Conservation (phyloP, 2,113 vertebrate genomes). For the Phainopepla nitens region DNA sequence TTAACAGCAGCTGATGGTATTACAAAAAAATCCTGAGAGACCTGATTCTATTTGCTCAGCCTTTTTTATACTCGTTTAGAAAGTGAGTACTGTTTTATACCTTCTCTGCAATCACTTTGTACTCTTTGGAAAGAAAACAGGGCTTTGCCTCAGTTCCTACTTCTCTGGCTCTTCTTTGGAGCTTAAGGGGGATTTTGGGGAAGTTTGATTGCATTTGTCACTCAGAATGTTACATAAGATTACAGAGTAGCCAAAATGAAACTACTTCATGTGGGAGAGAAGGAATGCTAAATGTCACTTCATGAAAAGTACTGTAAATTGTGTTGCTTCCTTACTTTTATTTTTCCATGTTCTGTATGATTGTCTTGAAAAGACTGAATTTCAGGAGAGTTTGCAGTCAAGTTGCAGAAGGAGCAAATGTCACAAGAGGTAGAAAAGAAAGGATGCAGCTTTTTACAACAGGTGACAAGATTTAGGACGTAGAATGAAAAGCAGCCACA, state of each 20-base stretch:
- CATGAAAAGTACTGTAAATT: background rate
- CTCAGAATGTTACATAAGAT: background rate
- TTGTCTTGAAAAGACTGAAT: background rate
- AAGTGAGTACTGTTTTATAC: background rate
- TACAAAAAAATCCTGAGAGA: constrained; percentile 9
- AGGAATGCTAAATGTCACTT: background rate
- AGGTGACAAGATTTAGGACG: background rate
- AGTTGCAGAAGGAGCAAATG: background rate
- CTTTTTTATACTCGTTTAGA: background rate
- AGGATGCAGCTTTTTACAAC: background rate
- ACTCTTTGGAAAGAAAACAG: background rate
- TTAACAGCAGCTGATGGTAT: constrained; percentile 26
- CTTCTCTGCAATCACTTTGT: background rate
- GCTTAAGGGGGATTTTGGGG: background rate
- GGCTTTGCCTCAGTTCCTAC: background rate
- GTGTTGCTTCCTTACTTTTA: background rate
- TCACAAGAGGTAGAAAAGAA: background rate
- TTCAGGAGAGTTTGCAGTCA: background rate
- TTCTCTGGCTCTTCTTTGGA: background rate
- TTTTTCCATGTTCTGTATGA: background rate
- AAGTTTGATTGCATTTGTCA: background rate
- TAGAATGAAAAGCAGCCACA: background rate
- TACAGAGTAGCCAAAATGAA: background rate
- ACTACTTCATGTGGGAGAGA: background rate
- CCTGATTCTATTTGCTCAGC: background rate